Percentiles rank a stretch among this genome's conserved stretches.
Evolutionary conservation across 2,888 invertebrate genomes (phyloP).

Genomic region (Drosophila nr. perissopoda): DNA sequence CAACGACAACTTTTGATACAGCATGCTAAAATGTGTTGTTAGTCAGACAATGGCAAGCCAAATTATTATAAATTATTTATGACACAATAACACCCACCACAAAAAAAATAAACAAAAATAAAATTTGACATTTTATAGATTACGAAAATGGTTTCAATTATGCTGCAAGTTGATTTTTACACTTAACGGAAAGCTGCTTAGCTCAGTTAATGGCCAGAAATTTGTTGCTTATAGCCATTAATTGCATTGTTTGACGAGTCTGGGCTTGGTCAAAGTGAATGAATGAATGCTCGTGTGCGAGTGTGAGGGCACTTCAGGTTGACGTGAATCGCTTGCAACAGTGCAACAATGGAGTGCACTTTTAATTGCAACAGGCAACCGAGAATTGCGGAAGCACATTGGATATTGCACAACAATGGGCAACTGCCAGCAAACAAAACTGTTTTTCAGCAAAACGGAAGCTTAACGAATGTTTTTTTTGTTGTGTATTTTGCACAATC

Average conservation of each 20-base stretch:
- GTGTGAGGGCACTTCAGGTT: constrained; percentile 55
- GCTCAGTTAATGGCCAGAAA: neutral
- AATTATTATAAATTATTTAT: constrained; percentile 60
- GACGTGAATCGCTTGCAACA: constrained; percentile 48
- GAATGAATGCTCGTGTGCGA: constrained; percentile 12
- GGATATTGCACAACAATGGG: constrained; percentile 36
- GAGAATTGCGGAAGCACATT: constrained; percentile 48
- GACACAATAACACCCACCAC: constrained; percentile 61
- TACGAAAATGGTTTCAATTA: constrained; percentile 50
- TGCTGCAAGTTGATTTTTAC: constrained; percentile 18
- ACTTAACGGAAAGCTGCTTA: constrained; percentile 3
- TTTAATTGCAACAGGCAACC: constrained; percentile 35
- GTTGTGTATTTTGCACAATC: constrained; percentile 27
- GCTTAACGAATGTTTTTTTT: constrained; percentile 41
- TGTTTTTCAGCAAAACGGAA: constrained; percentile 47
- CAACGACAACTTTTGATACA: constrained; percentile 24
- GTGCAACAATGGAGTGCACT: constrained; percentile 48
- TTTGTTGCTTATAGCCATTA: constrained; percentile 29
- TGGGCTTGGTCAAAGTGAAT: constrained; percentile 8
- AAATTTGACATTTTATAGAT: constrained; percentile 44
- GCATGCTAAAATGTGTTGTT: constrained; percentile 33
- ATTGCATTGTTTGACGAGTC: constrained; percentile 18
- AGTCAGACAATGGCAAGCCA: constrained; percentile 37
- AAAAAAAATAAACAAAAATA: constrained; percentile 7
- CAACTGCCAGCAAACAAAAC: constrained; percentile 31